These are phyloP conservation scores for Maccullochella peelii DNA, from an alignment of 2,113 vertebrate genomes.

Conservation along the genomic window DNA sequence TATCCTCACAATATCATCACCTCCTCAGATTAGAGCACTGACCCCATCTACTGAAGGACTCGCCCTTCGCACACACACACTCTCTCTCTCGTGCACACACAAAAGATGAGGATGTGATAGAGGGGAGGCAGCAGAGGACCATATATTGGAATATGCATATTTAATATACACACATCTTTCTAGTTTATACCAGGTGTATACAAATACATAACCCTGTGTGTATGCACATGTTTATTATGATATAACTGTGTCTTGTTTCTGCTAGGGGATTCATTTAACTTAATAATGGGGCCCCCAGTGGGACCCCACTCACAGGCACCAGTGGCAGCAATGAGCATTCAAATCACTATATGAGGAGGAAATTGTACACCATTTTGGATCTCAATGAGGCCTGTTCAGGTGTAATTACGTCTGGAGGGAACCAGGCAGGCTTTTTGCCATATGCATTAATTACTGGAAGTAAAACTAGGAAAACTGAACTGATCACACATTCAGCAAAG, in stretches of 20 bases:
- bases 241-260: neutral
- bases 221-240: neutral
- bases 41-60: constrained; percentile 74
- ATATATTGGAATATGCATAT: neutral
- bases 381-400: neutral
- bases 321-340: neutral
- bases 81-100: too few relatives aligned
- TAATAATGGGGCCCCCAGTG: neutral
- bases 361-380: neutral
- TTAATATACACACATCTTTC: neutral
- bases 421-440: too few relatives aligned
- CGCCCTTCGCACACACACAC: constrained; percentile 13
- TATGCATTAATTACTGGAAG: neutral
- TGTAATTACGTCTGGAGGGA: too few relatives aligned
- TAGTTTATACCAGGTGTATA: neutral
- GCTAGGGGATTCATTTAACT: neutral
- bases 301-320: neutral
- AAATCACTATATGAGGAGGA: neutral
- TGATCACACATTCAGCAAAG: neutral
- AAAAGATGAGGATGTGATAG: too few relatives aligned
- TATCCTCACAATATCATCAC: constrained; percentile 72
- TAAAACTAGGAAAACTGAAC: neutral
- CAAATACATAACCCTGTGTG: neutral
- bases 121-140: constrained; percentile 10
- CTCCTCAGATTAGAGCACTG: constrained; percentile 71